Evolutionary conservation across 2,113 vertebrate genomes (phyloP), one percentile per base, ranked within the genome.

Genomic region (Capricornis sumatraensis): DNA sequence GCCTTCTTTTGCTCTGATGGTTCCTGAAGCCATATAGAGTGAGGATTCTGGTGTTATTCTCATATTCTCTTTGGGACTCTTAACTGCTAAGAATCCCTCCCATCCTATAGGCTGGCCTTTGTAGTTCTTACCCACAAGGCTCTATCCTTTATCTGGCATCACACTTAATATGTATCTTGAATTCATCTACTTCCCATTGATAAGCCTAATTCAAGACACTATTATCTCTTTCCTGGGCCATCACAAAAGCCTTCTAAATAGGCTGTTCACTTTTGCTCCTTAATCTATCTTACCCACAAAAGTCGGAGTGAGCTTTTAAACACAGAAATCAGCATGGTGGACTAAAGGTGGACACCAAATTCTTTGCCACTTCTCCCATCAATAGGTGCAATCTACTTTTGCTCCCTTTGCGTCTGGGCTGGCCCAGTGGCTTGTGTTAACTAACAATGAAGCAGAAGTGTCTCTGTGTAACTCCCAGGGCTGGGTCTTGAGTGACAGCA

Each of bases 1-100:
- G 11, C 1, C 7, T 0, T 0, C 40, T 7, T 36, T 8, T 3
- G 30, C 25, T 40, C 17, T 11, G 27, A 16, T 8, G 58, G 23
- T 17, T 47, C 57, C 83, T 21, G 4, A 30, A 16, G 45, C 33
- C 67, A 12, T 2, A n/a, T 0, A 8, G 6, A 27, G 2, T n/a
- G 55, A 43, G 11, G 21, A 6, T 25, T 71, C 47, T 60, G 19
- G 4, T 0, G 11, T 19, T 55, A 19, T 27, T 14, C 11, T 43
- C 25, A 27, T 28, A 7, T 83, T 84, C 36, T 76, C 45, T 16
- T 53, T 33, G 78, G 64, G 64, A 19, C 12, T 85, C n/a, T 64
- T 4, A 74, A 12, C 30, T 45, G 30, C 14, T 33, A 74, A 13
- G 55, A 9, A 11, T 40, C n/a, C 71, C 36, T 91, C 16, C 8